A percentile compares a stretch with the other conserved stretches of the same genome.
Conservation (phyloP, 2,888 invertebrate genomes). For the Volucella inanis region DNA sequence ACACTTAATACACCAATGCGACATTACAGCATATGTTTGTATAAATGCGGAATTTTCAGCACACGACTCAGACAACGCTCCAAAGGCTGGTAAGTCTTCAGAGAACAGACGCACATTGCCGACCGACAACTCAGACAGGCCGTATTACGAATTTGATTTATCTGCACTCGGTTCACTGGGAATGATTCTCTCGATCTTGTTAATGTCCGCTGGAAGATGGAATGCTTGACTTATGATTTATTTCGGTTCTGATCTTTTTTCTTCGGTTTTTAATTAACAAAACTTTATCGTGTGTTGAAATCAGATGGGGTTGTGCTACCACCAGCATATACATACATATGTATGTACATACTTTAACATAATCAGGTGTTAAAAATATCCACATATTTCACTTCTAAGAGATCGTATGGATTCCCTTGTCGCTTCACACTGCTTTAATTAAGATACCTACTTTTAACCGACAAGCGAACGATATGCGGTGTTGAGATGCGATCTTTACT, state of each 20-base stretch:
- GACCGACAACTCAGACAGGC: constrained; percentile 41
- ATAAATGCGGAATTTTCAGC: constrained; percentile 67
- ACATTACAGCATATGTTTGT: constrained; percentile 16
- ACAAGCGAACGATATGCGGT: constrained; percentile 23
- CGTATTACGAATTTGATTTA: constrained; percentile 67
- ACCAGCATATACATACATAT: neutral
- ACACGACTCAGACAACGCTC: constrained; percentile 63
- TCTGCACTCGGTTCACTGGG: constrained; percentile 51
- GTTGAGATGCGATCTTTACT: constrained; percentile 23
- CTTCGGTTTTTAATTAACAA: constrained; percentile 59
- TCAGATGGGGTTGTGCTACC: constrained; percentile 13
- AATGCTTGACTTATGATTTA: constrained; percentile 61
- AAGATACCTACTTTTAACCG: constrained; percentile 43
- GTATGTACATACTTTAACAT: constrained; percentile 7
- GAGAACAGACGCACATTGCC: constrained; percentile 23
- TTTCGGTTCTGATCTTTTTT: constrained; percentile 29
- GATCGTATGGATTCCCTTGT: constrained; percentile 15
- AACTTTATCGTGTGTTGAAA: constrained; percentile 15
- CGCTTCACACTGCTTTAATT: constrained; percentile 47
- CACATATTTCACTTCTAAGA: constrained; percentile 33
- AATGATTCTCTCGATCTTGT: constrained; percentile 51
- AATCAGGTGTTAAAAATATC: constrained; percentile 71
- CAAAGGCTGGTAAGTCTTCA: constrained; percentile 61
- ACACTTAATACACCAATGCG: neutral
- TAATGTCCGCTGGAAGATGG: constrained; percentile 27